Evolutionary conservation across 2,888 invertebrate species (phyloP), one percentile per base, ranked within the genome.

Genomic region (Aleiodes leptofemur): DNA sequence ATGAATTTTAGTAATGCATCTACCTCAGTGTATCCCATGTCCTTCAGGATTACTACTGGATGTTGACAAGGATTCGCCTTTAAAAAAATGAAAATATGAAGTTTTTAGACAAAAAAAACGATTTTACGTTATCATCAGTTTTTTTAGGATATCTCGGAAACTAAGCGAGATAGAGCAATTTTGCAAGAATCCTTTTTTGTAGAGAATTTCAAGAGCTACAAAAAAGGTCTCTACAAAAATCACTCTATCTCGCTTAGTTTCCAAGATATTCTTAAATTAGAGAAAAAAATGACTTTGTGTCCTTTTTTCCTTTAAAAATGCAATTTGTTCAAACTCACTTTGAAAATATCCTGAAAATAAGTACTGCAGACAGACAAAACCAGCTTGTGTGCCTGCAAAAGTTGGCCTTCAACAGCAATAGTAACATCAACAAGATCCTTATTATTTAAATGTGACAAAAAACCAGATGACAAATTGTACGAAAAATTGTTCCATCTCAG

Each of bases 401-500:
- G 85, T 72, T 88, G 85, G 61, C 91, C 90, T 64, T 90, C 90
- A 43, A 90, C 90, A n/a, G 90, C 90, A 6, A 91, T 80, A 6
- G 90, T 91, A n/a, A 90, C 90, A 80, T 91, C 90, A 51, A 91
- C 90, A 69, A 91, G 80, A 80, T 89, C 86, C 78, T 90, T 88
- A 73, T 88, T 88, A 75, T 85, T 86, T 13, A 90, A 80, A 73
- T 90, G 85, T 71, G 85, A 86, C 78, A 89, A 86, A 78, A 91
- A 90, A 16, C 90, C 90, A 71, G 86, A 84, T 9, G 90, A 85
- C 77, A 91, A 82, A 78, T 90, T 90, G 69, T 84, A 86, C 74
- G 88, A 89, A 82, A 90, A 90, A 80, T 90, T 90, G 83, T 91
- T 91, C 90, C 90, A 91, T 76, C 86, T 87, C 72, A 91, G 83